Evolutionary conservation across 2,888 invertebrate genomes (phyloP), one percentile per base, ranked within the genome.

Genomic region (Hyles lineata): DNA sequence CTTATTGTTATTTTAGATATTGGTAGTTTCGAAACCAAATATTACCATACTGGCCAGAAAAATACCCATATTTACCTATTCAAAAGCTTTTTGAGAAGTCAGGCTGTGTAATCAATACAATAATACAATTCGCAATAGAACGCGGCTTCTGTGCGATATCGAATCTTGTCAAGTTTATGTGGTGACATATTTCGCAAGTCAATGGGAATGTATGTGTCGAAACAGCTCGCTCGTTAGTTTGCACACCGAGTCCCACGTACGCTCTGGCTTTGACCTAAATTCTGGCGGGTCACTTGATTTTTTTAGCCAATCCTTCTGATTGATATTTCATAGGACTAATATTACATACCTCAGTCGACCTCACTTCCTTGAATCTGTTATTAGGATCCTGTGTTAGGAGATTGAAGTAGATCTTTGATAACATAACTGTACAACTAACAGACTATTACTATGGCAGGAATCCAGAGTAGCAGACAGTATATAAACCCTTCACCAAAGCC

Each of bases 381-480:
- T 17, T 29, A 5, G 7, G n/a, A n/a, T n/a, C n/a, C n/a, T n/a
- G n/a, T n/a, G n/a, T n/a, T 60, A 43, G 32, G 43, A 6, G 58
- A 70, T 43, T 71, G 35, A 32, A 83, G 29, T 9, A 73, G 73
- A 63, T 86, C 85, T 77, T 81, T 84, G 32, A 90, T 73, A 29
- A 90, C 83, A 62, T 83, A 84, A n/a, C 77, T 74, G 59, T 88
- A 90, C 23, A 91, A 87, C 1, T 89, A 77, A 74, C 79, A 79
- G 2, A 79, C 73, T 69, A 91, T 79, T n/a, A 88, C 72, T 21
- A 85, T 6, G 3, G 89, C 77, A 58, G 91, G 90, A 60, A 91
- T 86, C 88, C 89, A 90, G n/a, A 92, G 76, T 8, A 90, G 35
- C 67, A 89, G 29, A 59, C 92, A 91, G 76, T 87, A 90, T 2